Conservation (phyloP, 1,140 invertebrate species). For the Hyphantria cunea region DNA sequence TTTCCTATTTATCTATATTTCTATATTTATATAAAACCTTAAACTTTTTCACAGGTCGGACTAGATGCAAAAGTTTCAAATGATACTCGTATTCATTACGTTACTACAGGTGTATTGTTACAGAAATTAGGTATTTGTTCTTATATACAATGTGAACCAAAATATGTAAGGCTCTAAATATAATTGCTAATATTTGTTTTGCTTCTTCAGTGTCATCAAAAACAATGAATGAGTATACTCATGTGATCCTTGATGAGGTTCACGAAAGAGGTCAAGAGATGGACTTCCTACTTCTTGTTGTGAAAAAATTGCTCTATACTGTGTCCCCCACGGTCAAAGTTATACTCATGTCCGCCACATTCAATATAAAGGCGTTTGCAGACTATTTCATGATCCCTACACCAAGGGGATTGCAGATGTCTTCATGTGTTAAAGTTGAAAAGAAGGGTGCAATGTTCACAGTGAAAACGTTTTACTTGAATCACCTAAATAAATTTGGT, state of each 20-base stretch:
- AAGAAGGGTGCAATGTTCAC: constrained; percentile 73
- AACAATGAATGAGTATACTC: constrained; percentile 88
- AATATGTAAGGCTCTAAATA: too few relatives aligned
- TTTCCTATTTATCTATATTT: too few relatives aligned
- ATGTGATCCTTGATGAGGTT: constrained; percentile 97
- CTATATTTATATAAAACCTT: too few relatives aligned
- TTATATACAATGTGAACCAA: not conserved
- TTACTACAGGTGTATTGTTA: constrained; percentile 91
- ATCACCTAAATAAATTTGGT: constrained; percentile 82
- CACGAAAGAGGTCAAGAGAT: constrained; percentile 97
- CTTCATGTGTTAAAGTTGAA: constrained; percentile 85
- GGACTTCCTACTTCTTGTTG: constrained; percentile 93
- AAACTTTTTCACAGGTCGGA: constrained; percentile 69
- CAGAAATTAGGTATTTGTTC: constrained; percentile 86
- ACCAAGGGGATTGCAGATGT: constrained; percentile 59
- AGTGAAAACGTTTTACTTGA: constrained; percentile 87
- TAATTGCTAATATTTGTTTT: not conserved
- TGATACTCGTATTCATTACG: constrained; percentile 93
- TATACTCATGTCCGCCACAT: constrained; percentile 94
- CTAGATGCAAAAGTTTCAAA: constrained; percentile 80
- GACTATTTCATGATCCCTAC: constrained; percentile 86
- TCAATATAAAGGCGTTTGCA: constrained; percentile 88
- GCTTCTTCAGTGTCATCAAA: constrained; percentile 62
- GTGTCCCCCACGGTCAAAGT: constrained; percentile 88
- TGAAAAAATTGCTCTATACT: constrained; percentile 90